A percentile compares a stretch with the other conserved stretches of the same genome.
Conservation (phyloP, 1,140 invertebrate genomes). For the Zaprionus inermis region DNA sequence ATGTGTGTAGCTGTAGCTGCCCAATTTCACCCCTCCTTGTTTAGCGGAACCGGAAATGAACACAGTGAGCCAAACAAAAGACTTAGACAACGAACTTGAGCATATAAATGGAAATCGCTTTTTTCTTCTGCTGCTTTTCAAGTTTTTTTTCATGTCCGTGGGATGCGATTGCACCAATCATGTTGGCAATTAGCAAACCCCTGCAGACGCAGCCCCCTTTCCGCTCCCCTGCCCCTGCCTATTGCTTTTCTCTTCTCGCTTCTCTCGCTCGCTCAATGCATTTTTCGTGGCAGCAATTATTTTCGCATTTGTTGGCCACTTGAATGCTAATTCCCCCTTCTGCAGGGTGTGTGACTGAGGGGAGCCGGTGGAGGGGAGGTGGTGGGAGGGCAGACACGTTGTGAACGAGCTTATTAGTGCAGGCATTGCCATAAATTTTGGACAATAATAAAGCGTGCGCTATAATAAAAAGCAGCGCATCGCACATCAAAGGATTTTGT, state of each 20-base stretch:
- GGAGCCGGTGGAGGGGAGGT: background rate
- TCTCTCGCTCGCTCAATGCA: constrained; percentile 4
- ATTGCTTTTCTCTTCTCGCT: background rate
- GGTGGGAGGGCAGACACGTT: constrained; percentile 15
- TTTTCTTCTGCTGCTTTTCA: background rate
- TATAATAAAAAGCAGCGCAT: constrained; percentile 50
- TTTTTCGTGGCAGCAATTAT: constrained; percentile 74
- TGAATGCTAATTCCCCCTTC: constrained; percentile 69
- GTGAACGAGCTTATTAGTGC: constrained; percentile 77
- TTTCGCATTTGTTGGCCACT: constrained; percentile 79
- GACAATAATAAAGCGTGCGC: constrained; percentile 68
- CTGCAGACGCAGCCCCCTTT: constrained; percentile 12
- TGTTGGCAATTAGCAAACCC: constrained; percentile 62
- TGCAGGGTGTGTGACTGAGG: background rate
- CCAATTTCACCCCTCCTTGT: constrained; percentile 9
- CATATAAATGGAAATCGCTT: constrained; percentile 6
- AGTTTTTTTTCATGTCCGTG: background rate
- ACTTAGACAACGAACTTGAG: constrained; percentile 51
- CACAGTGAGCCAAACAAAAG: constrained; percentile 37
- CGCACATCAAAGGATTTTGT: constrained; percentile 71
- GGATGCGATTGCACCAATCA: constrained; percentile 57
- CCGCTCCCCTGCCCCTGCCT: too few relatives aligned
- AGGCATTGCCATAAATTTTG: constrained; percentile 75
- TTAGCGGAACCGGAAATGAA: constrained; percentile 72
- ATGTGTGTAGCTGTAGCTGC: constrained; percentile 20